phyloP scores from a whole-genome alignment of 1,140 invertebrate species.

The Magallana angulata region DNA sequence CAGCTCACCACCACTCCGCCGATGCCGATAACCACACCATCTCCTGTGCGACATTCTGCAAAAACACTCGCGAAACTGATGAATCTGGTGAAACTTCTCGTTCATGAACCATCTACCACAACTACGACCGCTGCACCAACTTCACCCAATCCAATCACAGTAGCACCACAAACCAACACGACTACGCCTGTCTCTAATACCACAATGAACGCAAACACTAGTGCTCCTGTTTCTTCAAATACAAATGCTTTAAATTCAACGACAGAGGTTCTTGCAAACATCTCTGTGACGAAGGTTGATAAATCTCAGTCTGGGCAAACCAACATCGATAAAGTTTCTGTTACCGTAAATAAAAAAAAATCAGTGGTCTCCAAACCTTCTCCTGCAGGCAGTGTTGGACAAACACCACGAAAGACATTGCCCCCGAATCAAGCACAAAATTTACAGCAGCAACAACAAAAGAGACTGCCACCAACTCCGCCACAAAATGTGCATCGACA shows the following conservation, averaged over 20 bases:
- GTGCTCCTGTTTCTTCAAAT: not conserved
- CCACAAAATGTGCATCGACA: too few species aligned
- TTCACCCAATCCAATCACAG: not conserved
- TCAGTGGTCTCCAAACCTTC: too few species aligned
- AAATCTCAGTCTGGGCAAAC: too few species aligned
- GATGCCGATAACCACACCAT: not conserved
- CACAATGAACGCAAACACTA: not conserved
- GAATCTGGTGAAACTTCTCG: constrained; percentile 1
- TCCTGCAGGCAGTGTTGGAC: too few species aligned
- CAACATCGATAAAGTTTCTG: not conserved
- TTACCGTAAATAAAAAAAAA: not conserved
- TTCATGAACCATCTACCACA: not conserved
- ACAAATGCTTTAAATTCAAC: not conserved
- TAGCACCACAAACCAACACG: not conserved
- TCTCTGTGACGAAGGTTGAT: not conserved
- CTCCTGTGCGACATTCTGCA: not conserved
- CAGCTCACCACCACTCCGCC: not conserved
- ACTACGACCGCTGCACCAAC: not conserved
- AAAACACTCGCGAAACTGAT: not conserved
- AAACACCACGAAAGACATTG: too few species aligned
- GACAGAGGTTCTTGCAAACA: not conserved
- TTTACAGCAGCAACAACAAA: not conserved
- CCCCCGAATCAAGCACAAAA: not conserved
- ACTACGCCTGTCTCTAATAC: not conserved
- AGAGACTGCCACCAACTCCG: not conserved